Evolutionary conservation across 2,113 vertebrate species (phyloP).

Genomic region (Mystacornis crossleyi): DNA sequence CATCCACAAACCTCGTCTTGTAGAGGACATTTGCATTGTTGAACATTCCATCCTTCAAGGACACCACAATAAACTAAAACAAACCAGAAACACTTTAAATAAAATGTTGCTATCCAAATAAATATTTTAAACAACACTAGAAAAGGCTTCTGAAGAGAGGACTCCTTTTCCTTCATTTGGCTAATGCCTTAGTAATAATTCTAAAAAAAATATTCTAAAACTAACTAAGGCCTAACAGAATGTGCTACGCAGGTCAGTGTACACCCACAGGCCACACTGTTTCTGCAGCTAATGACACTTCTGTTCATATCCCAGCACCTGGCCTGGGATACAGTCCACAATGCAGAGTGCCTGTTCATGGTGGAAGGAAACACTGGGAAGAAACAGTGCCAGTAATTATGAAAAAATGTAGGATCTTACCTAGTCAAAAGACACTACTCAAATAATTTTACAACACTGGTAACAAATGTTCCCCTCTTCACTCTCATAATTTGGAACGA

Average conservation of each 20-base stretch:
- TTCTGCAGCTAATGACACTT: not conserved
- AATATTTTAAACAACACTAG: not conserved
- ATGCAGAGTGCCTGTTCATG: not conserved
- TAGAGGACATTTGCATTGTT: constrained; percentile 95
- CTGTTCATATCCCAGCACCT: not conserved
- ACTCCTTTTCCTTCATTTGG: not conserved
- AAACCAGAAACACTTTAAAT: not conserved
- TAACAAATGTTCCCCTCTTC: not conserved
- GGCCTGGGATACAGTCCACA: not conserved
- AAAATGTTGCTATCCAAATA: not conserved
- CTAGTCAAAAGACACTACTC: not conserved
- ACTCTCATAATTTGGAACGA: not conserved
- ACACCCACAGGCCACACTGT: no score
- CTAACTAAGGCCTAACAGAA: not conserved
- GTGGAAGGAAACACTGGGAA: not conserved
- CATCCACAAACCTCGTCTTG: constrained; percentile 93
- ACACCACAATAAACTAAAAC: constrained; percentile 94
- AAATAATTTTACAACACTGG: not conserved
- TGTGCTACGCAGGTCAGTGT: rapidly evolving
- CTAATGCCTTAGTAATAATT: not conserved
- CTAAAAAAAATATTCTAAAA: not conserved
- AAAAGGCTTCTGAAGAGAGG: not conserved
- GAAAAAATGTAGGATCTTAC: not conserved
- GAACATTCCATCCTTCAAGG: constrained; percentile 99
- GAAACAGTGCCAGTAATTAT: not conserved